These are phyloP conservation scores for Heloderma charlesbogerti DNA, from an alignment of 2,113 vertebrate genomes.

Conservation along the genomic window DNA sequence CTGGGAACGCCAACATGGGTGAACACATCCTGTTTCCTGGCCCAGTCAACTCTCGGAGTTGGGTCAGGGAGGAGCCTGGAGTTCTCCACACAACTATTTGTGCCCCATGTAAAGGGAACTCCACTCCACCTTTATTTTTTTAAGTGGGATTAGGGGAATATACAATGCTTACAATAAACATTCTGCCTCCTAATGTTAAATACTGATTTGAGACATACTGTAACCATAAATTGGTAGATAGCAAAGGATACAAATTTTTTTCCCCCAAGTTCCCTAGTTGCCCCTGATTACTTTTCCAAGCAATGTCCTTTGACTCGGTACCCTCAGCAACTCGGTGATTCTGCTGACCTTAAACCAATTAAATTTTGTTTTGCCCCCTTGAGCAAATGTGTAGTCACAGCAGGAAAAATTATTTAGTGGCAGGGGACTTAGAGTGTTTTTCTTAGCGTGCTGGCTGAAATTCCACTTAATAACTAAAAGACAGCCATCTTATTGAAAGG, in stretches of 20 bases:
- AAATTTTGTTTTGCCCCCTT: constrained; percentile 25
- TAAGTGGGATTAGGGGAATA: background rate
- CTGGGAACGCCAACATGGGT: background rate
- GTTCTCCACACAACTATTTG: no score
- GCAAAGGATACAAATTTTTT: background rate
- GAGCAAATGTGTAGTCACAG: constrained; percentile 13
- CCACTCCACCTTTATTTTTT: background rate
- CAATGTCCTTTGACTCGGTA: background rate
- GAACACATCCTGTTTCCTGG: background rate
- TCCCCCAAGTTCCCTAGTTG: background rate
- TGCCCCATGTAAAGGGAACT: background rate
- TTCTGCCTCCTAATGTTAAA: background rate
- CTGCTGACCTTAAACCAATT: constrained; percentile 41
- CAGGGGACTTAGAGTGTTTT: background rate
- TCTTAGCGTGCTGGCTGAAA: background rate
- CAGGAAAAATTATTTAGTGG: constrained; percentile 36
- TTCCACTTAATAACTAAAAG: constrained; percentile 30
- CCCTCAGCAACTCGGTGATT: constrained; percentile 13
- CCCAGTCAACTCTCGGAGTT: background rate
- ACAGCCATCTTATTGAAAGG: constrained; percentile 13
- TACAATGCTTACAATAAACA: background rate
- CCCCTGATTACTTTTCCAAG: background rate
- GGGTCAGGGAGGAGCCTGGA: background rate
- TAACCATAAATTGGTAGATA: background rate
- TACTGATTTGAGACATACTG: background rate